A percentile compares a stretch with the other conserved stretches of the same genome.
These are phyloP conservation scores for Drosophila infuscata DNA, from an alignment of 2,888 invertebrate genomes.

Conservation along the genomic window DNA sequence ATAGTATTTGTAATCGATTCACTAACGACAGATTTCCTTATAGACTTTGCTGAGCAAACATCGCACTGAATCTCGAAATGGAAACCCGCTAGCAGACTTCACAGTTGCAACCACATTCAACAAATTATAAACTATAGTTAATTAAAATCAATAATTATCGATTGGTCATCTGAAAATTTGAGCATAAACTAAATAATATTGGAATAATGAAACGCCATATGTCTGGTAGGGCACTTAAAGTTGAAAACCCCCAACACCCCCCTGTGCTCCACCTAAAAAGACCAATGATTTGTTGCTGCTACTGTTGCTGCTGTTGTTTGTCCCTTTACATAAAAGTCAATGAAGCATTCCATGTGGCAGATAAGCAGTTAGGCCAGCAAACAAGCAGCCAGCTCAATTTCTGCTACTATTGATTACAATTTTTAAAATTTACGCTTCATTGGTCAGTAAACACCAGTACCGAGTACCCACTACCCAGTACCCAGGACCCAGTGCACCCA, in stretches of 20 bases:
- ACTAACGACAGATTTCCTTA: not conserved
- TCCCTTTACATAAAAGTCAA: constrained; percentile 66
- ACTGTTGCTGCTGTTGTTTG: not conserved
- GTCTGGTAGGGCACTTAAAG: not conserved
- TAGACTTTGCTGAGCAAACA: not conserved
- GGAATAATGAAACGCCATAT: not conserved
- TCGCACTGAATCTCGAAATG: too few species aligned
- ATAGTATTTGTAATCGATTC: too few species aligned
- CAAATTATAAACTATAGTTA: not conserved
- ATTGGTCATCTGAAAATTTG: not conserved
- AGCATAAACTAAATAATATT: not conserved
- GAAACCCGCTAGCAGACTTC: too few species aligned
- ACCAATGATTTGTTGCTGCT: constrained; percentile 7
- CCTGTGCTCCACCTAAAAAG: not conserved
- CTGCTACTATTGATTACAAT: constrained; percentile 72
- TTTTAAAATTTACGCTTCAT: constrained; percentile 77
- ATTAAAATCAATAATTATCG: not conserved
- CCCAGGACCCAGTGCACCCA: not conserved
- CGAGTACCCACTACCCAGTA: not conserved
- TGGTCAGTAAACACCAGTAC: constrained; percentile 61
- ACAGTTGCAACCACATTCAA: not conserved
- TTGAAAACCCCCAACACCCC: not conserved
- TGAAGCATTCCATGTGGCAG: constrained; percentile 71
- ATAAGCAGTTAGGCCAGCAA: constrained; percentile 54
- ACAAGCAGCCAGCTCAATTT: constrained; percentile 40